Base-by-base conservation (phyloP, 1,140 invertebrate species). In the Elymnias hypermnestra region DNA sequence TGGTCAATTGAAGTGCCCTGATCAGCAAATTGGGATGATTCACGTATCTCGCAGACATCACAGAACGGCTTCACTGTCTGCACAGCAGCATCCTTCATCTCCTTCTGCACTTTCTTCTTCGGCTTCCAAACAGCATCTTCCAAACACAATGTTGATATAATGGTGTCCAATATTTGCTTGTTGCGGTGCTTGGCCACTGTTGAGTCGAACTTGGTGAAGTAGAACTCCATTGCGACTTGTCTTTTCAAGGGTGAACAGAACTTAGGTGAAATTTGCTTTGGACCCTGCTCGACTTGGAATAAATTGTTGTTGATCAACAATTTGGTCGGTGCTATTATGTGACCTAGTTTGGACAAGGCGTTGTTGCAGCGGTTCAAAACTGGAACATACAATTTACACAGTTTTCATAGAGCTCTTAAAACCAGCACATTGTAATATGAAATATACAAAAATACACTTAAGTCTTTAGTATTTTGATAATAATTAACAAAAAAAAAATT, bases 201-300 rank as follows among this genome's bases (percentile, higher is more conserved):
- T 8, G 42, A 39, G 10, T 53, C 56, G 1, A 40, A 35, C 31
- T 74, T 78, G 1, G 78, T 78, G 43, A 75, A 82, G 19, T 72
- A 48, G 33, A 83, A 85, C 13, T 82, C 71, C 3, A 69, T 57
- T 8, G 47, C 12, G 8, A 49, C 53, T 50, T 83, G 70, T 40
- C 78, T 73, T 57, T 85, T 85, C 47, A 85, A 47, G 9, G 82
- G 82, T n/a, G 82, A 85, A 55, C 69, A 75, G 56, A 58, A 83
- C 41, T 72, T 73, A 0, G 70, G 63, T 19, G 58, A 44, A 12
- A 79, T 54, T 33, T 43, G 41, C 40, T 75, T 79, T 1, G 19
- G 50, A 36, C 74, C 72, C 13, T 40, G 22, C 9, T 53, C 56
- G 19, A 6, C 21, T 9, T 13, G 13, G 17, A 59, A 37, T 3